These are phyloP conservation scores for Cherax destructor DNA, from an alignment of 1,140 invertebrate species.

Conservation along the genomic window DNA sequence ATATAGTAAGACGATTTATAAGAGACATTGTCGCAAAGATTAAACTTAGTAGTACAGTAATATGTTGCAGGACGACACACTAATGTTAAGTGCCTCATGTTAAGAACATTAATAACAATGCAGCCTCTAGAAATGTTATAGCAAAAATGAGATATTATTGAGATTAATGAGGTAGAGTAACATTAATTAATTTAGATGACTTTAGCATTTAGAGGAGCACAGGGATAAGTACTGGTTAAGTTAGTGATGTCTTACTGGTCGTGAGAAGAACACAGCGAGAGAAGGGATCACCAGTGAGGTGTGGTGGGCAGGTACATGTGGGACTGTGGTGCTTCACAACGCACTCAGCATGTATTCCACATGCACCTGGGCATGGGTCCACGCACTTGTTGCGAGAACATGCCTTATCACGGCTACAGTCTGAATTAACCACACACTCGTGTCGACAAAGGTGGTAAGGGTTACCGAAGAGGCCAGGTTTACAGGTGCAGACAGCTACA, in stretches of 20 bases:
- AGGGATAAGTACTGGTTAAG: background rate
- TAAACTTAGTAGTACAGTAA: background rate
- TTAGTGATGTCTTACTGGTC: slow-evolving; percentile 30
- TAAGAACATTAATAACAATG: background rate
- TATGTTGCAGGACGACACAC: too few species aligned
- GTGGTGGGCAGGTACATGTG: slow-evolving; percentile 71
- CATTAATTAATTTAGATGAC: background rate
- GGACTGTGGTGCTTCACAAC: slow-evolving; percentile 72
- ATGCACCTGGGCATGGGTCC: slow-evolving; percentile 73
- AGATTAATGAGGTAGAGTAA: background rate
- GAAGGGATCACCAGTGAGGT: slow-evolving; percentile 62
- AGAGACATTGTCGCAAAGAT: background rate
- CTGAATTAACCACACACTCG: slow-evolving; percentile 82
- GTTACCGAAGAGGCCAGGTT: slow-evolving; percentile 84
- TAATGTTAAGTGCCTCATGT: background rate
- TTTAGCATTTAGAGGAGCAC: background rate
- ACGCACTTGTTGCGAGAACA: slow-evolving; percentile 78
- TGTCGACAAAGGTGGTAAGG: slow-evolving; percentile 85
- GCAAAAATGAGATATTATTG: background rate
- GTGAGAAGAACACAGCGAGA: slow-evolving; percentile 46
- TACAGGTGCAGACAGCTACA: slow-evolving; percentile 81
- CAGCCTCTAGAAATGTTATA: background rate
- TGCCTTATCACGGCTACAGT: slow-evolving; percentile 80
- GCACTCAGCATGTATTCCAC: slow-evolving; percentile 73
- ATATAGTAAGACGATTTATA: slow-evolving; percentile 71